phyloP scores from a whole-genome alignment of 1,140 invertebrate genomes.

The Lutraria rhynchaena region DNA sequence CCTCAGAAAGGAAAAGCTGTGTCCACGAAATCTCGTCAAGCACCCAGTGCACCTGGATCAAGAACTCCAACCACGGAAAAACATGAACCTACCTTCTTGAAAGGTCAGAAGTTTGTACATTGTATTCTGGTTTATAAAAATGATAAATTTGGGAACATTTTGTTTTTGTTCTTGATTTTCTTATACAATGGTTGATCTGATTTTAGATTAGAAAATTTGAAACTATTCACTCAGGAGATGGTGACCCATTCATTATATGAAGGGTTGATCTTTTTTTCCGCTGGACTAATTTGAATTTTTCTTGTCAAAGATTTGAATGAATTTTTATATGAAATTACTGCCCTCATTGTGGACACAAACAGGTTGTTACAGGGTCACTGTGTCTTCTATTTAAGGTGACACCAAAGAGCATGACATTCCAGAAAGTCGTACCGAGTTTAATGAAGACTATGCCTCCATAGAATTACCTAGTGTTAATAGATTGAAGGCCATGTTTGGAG shows the following conservation, averaged over 20 bases:
- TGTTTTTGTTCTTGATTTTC: neutral
- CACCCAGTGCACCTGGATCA: constrained; percentile 19
- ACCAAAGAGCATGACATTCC: constrained; percentile 72
- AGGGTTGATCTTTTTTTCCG: no score
- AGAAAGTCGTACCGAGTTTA: constrained; percentile 75
- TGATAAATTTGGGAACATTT: neutral
- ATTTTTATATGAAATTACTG: no score
- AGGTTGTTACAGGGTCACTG: no score
- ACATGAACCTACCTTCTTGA: constrained; percentile 51
- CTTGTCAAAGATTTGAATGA: no score
- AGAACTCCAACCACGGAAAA: constrained; percentile 8
- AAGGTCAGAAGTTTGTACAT: no score
- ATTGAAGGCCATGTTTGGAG: constrained; percentile 73
- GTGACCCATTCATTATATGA: neutral
- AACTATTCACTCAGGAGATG: neutral
- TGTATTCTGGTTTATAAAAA: no score
- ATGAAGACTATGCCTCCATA: constrained; percentile 69
- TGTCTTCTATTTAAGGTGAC: constrained; percentile 51
- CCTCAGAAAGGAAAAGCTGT: neutral
- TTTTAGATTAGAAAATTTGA: neutral
- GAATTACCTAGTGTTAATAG: constrained; percentile 77
- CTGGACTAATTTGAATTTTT: no score
- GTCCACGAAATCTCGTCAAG: constrained; percentile 31
- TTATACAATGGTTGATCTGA: neutral
- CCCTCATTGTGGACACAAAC: no score